Evolutionary conservation across 1,140 invertebrate species (phyloP), one percentile per base, ranked within the genome.

Genomic region (Stenopsyche tienmushanensis): DNA sequence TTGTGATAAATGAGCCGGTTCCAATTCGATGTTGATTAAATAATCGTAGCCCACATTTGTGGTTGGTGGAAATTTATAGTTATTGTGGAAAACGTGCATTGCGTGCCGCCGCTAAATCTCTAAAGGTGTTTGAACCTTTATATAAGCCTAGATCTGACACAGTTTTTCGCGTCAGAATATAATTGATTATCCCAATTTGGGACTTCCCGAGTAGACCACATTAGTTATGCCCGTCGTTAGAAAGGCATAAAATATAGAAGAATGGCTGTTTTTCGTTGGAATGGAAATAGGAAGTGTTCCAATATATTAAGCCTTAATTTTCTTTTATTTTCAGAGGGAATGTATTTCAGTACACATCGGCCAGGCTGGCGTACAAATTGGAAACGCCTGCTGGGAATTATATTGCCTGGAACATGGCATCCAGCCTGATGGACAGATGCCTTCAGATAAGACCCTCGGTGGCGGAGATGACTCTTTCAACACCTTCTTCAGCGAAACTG

Each of bases 341-440:
- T 91, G 90, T 74, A 90, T 94, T 72, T 92, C 89, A 71, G 85
- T 94, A 66, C 92, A 94, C 78, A 86, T 94, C 72, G 92, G 92
- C 45, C 92, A 95, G 80, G 92, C 92, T 64, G 92, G 92, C 49
- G 91, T 93, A 2, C 93, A 95, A 80, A 93, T 94, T 74, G 93
- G 92, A 67, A 93, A 93, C 76, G 90, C 90, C 54, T 88, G 87
- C 74, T 90, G 88, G 88, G 93, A 95, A 75, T 81, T 96, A 59
- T 94, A 94, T 80, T 94, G 93, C 75, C 77, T 94, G 71, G 93
- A 94, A 77, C 92, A 94, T 80, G 91, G 91, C 23, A 94, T 95
- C 74, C 90, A 94, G 76, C 91, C 91, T 47, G 91, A 94, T 80
- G 92, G 92, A 2, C 84, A 87, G 74, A 90, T 90, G 88, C 87